Evolutionary conservation across 2,888 invertebrate species (phyloP).

Genomic region (Diachrysia chrysitis): DNA sequence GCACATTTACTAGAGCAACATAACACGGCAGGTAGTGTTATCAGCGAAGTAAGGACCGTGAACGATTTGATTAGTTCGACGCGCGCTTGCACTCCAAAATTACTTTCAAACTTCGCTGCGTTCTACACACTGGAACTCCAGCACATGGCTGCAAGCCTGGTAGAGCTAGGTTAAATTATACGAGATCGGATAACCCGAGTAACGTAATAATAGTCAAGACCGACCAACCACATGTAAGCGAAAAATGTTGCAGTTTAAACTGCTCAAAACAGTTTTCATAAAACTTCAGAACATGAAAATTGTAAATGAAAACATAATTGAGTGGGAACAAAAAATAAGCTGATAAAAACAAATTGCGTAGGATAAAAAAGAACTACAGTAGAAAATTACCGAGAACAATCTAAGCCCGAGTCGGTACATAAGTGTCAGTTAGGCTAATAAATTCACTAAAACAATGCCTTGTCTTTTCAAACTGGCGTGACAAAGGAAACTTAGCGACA

Average conservation of each 20-base stretch:
- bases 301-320: constrained; percentile 1
- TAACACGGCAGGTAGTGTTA: constrained; percentile 74
- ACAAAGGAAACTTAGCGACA: constrained; percentile 84
- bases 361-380: constrained; percentile 33
- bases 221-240: constrained; percentile 12
- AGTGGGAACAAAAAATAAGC: constrained; percentile 16
- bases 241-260: constrained; percentile 17
- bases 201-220: constrained; percentile 31
- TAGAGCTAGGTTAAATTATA: constrained; percentile 61
- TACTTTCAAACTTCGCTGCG: constrained; percentile 82
- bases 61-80: constrained; percentile 88
- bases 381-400: constrained; percentile 56
- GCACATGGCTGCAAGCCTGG: constrained; percentile 71
- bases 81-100: constrained; percentile 87
- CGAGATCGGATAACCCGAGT: constrained; percentile 55
- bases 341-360: constrained; percentile 35
- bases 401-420: constrained; percentile 61
- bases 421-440: constrained; percentile 76
- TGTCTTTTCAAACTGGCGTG: constrained; percentile 77
- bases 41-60: constrained; percentile 84
- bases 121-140: constrained; percentile 74
- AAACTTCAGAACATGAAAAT: constrained; percentile 6
- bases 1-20: constrained; percentile 75
- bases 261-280: constrained; percentile 1
- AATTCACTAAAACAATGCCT: constrained; percentile 86